Conservation (phyloP, 1,140 invertebrate species). For the Diorhabda carinulata region DNA sequence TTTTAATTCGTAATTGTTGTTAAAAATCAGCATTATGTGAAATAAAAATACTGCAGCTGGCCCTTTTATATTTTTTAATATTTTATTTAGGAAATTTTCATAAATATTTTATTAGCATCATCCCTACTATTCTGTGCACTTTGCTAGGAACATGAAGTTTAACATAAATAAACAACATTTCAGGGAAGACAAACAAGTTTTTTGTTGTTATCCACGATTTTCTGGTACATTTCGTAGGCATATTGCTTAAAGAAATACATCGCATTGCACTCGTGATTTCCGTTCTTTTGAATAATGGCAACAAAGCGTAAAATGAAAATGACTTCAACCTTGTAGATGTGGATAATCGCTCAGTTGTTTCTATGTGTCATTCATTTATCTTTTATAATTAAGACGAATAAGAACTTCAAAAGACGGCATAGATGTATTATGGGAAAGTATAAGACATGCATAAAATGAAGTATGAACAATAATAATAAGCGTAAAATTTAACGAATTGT, state of each 20-base stretch:
- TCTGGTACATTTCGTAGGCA: no score
- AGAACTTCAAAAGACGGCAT: background rate
- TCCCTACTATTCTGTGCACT: no score
- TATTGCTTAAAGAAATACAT: background rate
- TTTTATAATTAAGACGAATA: slow-evolving; percentile 6
- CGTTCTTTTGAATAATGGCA: slow-evolving; percentile 4
- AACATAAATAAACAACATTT: no score
- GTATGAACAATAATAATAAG: background rate
- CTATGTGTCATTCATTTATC: slow-evolving; percentile 4
- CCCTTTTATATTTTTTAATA: no score
- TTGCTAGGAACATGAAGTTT: no score
- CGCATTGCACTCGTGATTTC: background rate
- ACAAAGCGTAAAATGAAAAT: slow-evolving; percentile 1
- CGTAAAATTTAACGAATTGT: background rate
- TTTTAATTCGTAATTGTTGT: no score
- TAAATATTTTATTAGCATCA: no score
- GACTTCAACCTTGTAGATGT: slow-evolving; percentile 4
- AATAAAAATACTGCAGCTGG: no score
- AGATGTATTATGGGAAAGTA: slow-evolving; percentile 4
- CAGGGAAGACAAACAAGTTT: no score
- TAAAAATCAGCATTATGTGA: no score
- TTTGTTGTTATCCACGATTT: no score
- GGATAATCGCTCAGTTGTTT: background rate
- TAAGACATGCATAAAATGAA: background rate
- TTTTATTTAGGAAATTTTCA: no score